Conservation (phyloP, 2,113 vertebrate species). For the Eolophus roseicapilla region DNA sequence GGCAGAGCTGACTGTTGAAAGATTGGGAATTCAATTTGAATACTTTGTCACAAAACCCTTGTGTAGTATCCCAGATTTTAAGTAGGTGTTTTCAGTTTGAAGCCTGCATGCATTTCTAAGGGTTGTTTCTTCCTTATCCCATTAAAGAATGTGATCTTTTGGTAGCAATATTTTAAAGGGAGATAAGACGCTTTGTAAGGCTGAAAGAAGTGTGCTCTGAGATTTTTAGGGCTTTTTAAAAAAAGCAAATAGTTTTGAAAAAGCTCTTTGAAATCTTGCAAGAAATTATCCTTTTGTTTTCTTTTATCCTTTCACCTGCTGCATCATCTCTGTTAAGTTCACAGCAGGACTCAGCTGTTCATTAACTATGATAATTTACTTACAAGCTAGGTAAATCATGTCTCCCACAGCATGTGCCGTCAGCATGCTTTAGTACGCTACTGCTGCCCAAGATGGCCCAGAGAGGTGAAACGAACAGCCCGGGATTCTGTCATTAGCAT, state of each 20-base stretch:
- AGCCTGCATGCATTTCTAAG: background rate
- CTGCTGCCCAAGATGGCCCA: background rate
- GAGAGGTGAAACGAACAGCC: background rate
- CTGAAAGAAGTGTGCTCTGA: background rate
- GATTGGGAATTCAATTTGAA: background rate
- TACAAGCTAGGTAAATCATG: background rate
- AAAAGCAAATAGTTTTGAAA: background rate
- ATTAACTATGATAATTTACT: background rate
- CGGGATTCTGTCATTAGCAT: fast-evolving
- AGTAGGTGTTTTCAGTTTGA: background rate
- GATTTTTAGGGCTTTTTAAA: background rate
- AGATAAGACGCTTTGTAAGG: background rate
- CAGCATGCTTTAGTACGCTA: background rate
- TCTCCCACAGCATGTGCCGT: background rate
- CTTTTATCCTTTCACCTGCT: background rate
- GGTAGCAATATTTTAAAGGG: background rate
- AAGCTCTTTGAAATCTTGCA: background rate
- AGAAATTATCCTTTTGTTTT: background rate
- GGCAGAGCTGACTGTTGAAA: background rate
- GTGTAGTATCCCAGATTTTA: background rate
- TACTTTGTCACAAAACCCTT: background rate
- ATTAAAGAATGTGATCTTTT: background rate
- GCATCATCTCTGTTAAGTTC: background rate
- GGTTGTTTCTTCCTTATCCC: background rate
- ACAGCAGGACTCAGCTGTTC: background rate